Evolutionary conservation across 2,113 vertebrate species (phyloP), one percentile per base, ranked within the genome.

Genomic region (Fulmarus glacialis): DNA sequence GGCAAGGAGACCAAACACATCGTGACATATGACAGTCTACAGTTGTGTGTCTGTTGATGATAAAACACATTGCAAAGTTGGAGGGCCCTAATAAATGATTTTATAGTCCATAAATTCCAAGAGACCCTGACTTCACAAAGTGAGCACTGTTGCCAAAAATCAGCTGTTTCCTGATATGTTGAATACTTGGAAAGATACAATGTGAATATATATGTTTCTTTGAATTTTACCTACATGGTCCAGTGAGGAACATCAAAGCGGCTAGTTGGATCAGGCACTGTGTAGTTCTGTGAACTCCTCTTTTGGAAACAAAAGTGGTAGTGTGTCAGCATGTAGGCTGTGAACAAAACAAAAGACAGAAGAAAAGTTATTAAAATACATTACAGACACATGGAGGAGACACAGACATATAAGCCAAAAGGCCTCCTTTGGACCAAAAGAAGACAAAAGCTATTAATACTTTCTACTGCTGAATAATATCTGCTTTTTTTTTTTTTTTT

Each of bases 201-300:
- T 29, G 27, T 22, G 5, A n/a, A 23, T 17, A 58, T 5, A 3
- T 7, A 82, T 15, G 27, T 13, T 42, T 17, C 38, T 42, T 68
- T 59, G 34, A 66, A 58, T 80, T 96, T 96, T 95, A 95, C 96
- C 27, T 97, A 98, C 96, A 92, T 97, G 56, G 71, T 96, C 93
- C 90, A 95, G 89, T 87, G 77, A 96, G 87, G 84, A 96, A 94
- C 96, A 89, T 94, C 96, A 91, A 96, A 97, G 45, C 7, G 22
- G 74, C 24, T 40, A 59, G 50, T 8, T 30, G 93, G 80, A 88
- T 94, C 74, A 96, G 85, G 82, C 84, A 91, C 84, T 88, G 82
- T 38, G 75, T 62, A 96, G 64, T 43, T 91, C 70, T 90, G 48
- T 83, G 72, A 94, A 84, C 34, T 93, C 82, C 60, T 78, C 86